These are phyloP conservation scores for Eristalis tenax DNA, from an alignment of 2,888 invertebrate species.

Conservation along the genomic window DNA sequence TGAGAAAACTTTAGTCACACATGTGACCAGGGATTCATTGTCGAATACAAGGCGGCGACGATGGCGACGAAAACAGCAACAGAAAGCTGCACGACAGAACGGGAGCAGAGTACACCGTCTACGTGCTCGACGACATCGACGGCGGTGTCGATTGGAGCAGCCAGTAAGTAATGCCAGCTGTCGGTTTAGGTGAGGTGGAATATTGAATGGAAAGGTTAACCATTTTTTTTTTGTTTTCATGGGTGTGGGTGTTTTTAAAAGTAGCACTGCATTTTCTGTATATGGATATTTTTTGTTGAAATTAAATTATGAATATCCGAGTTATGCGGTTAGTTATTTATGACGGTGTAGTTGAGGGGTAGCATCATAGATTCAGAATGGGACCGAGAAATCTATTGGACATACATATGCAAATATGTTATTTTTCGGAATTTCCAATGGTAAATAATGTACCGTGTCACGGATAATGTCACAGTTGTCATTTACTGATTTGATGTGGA, in stretches of 20 bases:
- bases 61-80: not conserved
- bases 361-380: too few relatives aligned
- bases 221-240: not conserved
- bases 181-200: conserved; percentile 1
- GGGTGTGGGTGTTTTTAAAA: conserved; percentile 15
- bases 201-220: conserved; percentile 1
- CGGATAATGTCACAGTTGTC: not conserved
- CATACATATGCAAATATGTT: not conserved
- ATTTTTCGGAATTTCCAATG: not conserved
- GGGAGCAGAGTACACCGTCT: conserved; percentile 8
- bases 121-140: conserved; percentile 27
- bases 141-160: conserved; percentile 6
- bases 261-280: conserved; percentile 27
- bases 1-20: conserved; percentile 66
- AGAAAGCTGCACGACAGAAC: not conserved
- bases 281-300: not conserved
- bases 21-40: conserved; percentile 65
- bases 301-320: conserved; percentile 50
- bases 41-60: conserved; percentile 7
- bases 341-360: not conserved
- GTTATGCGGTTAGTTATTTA: conserved; percentile 12
- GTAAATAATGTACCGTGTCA: not conserved
- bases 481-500: too few relatives aligned
- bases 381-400: not conserved
- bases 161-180: not conserved